phyloP scores from a whole-genome alignment of 2,888 invertebrate species.

The Noctua comes region DNA sequence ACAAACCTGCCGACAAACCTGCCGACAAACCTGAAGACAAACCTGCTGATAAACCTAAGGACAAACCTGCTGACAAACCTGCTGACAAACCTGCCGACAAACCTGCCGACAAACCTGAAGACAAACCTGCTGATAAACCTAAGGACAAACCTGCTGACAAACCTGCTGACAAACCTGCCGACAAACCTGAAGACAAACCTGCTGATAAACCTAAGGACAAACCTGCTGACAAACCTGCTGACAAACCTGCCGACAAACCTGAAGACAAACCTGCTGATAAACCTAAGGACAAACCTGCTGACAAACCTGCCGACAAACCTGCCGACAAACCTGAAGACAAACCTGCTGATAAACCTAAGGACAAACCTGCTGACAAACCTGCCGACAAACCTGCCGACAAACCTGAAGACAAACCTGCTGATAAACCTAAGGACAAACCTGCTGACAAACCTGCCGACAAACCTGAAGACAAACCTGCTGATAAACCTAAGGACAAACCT shows the following conservation, averaged over 20 bases:
- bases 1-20: neutral
- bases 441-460: neutral
- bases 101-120: too few relatives aligned
- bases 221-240: neutral
- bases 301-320: neutral
- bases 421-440: neutral
- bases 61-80: neutral
- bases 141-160: neutral
- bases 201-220: neutral
- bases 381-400: neutral
- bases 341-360: too few relatives aligned
- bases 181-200: neutral
- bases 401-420: neutral
- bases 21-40: neutral
- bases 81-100: too few relatives aligned
- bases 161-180: neutral
- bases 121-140: neutral
- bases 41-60: fast-evolving
- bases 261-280: neutral
- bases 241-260: neutral
- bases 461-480: neutral
- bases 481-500: neutral
- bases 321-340: neutral
- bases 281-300: neutral
- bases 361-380: neutral